Conservation (phyloP, 2,797 vertebrate genomes). For the Sebastes minor region DNA sequence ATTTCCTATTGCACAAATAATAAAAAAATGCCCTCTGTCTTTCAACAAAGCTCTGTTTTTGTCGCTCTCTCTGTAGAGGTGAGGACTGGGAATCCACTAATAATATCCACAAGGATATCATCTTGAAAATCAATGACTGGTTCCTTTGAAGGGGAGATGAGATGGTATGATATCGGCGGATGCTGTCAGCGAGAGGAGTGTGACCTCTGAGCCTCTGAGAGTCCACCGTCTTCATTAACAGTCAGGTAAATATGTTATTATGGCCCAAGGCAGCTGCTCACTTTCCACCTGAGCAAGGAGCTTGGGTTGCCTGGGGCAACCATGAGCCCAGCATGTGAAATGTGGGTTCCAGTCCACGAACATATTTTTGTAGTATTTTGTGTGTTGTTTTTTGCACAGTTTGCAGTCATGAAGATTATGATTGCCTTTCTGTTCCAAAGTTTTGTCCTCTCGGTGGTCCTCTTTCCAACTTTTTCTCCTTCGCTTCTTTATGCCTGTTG, state of each 20-base stretch:
- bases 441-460: background rate
- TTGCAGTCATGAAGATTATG: background rate
- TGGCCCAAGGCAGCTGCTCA: slow-evolving; percentile 53
- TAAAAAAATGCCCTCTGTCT: background rate
- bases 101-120: background rate
- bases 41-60: background rate
- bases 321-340: slow-evolving; percentile 45
- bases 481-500: background rate
- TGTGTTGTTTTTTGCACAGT: background rate
- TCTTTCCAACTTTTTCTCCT: background rate
- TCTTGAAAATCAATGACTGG: background rate
- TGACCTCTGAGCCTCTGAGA: slow-evolving; percentile 25
- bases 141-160: background rate
- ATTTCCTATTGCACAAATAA: background rate
- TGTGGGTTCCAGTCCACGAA: background rate
- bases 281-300: slow-evolving; percentile 37
- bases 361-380: background rate
- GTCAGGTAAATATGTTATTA: slow-evolving; percentile 52
- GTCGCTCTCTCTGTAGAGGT: background rate
- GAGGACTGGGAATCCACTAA: background rate
- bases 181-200: background rate
- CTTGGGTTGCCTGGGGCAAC: slow-evolving; percentile 52
- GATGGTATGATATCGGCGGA: background rate
- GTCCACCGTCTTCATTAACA: slow-evolving; percentile 46
- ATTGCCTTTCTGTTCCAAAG: background rate